Evolutionary conservation across 2,888 invertebrate species (phyloP), one percentile per base, ranked within the genome.

Genomic region (Leptinotarsa haldemani): DNA sequence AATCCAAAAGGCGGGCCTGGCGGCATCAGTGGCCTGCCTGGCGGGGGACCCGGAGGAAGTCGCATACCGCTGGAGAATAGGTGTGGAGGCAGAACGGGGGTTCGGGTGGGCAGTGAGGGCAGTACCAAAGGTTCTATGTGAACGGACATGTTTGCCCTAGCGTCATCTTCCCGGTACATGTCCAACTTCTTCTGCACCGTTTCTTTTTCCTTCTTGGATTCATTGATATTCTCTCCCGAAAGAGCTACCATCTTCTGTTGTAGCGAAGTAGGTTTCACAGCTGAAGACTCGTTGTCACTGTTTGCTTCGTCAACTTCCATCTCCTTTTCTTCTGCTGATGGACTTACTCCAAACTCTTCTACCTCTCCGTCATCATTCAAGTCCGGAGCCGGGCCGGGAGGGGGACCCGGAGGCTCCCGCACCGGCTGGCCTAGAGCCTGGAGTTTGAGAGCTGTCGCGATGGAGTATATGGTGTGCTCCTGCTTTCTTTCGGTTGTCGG

Each of bases 201-300:
- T 87, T 95, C 95, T 95, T 95, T 95, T 89, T 96, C 96, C 84
- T 95, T 94, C 95, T 96, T 96, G 82, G 96, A 96, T 77, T 95
- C 94, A 82, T 97, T 97, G 22, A 97, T 94, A 83, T 96, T 96
- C 88, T 97, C 96, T 1, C 96, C 96, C 15, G 95, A 95, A 83
- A 96, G 90, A n/a, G 93, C 94, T 82, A 96, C 88, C 95, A 96
- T 96, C 80, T 94, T 93, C 82, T 95, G 94, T 84, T 96, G 96
- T 48, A 96, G 86, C 0, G 94, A 92, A 0, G 94, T 94, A 0
- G 94, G 94, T 84, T 94, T 94, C 9, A 78, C 79, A 46, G 56
- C 66, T 71, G 72, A 67, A 7, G 67, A 40, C 12, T 52, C 66
- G 0, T 1, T 13, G 13, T 61, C 61, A n/a, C 61, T 61, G n/a